Evolutionary conservation across 2,888 invertebrate genomes (phyloP).

Genomic region (Noctua janthina): DNA sequence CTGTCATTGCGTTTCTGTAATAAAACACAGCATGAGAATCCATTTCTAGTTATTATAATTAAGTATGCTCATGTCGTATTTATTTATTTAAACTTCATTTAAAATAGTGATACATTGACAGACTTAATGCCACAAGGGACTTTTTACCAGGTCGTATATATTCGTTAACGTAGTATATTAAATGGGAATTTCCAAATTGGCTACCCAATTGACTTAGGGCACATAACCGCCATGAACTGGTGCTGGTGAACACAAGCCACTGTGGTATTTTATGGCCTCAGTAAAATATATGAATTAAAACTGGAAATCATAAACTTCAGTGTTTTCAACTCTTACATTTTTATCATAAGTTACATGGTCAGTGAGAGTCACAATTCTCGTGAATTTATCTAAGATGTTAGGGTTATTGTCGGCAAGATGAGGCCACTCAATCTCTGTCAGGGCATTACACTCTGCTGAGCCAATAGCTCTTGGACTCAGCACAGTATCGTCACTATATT

Average conservation of each 20-base stretch:
- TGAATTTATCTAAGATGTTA: constrained; percentile 87
- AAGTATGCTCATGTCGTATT: background rate
- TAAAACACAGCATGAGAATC: constrained; percentile 14
- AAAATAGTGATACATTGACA: background rate
- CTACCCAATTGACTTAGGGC: background rate
- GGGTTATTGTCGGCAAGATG: constrained; percentile 86
- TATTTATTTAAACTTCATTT: background rate
- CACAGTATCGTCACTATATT: constrained; percentile 83
- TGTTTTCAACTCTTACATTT: constrained; percentile 72
- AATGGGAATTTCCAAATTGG: background rate
- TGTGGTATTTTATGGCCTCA: background rate
- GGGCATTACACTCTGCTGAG: constrained; percentile 80
- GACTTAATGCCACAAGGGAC: background rate
- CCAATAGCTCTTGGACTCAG: constrained; percentile 90
- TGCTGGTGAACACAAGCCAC: background rate
- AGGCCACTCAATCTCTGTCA: constrained; percentile 90
- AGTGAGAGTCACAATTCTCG: constrained; percentile 82
- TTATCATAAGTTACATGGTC: constrained; percentile 74
- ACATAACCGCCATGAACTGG: background rate
- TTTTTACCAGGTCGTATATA: background rate
- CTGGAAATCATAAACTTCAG: background rate
- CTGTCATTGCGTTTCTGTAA: constrained; percentile 96
- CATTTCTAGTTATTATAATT: background rate
- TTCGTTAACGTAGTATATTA: background rate
- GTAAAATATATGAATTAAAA: background rate